phyloP scores from a whole-genome alignment of 1,140 invertebrate genomes.

The Anagrus nilaparvatae region DNA sequence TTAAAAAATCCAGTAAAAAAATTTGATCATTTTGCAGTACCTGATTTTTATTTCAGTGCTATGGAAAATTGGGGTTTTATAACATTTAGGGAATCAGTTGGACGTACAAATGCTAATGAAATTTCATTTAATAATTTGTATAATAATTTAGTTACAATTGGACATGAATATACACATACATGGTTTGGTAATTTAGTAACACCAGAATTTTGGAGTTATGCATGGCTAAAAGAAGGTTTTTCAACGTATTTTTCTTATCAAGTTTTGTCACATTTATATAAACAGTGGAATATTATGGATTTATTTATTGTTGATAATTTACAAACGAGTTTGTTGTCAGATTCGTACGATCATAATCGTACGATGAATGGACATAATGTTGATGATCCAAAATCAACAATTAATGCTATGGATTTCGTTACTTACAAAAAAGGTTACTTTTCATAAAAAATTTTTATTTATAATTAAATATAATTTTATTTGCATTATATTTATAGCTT shows the following conservation, averaged over 20 bases:
- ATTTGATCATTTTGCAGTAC: constrained; percentile 60
- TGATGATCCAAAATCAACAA: constrained; percentile 54
- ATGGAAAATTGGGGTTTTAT: constrained; percentile 66
- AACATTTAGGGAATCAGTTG: constrained; percentile 56
- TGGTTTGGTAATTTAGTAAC: constrained; percentile 76
- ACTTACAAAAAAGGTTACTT: constrained; percentile 56
- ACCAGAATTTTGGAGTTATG: constrained; percentile 62
- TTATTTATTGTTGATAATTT: constrained; percentile 62
- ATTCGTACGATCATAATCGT: constrained; percentile 57
- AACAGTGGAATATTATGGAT: constrained; percentile 68
- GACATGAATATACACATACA: constrained; percentile 75
- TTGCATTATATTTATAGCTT: constrained; percentile 38
- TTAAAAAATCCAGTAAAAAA: constrained; percentile 40
- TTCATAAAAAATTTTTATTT: background rate
- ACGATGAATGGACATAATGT: constrained; percentile 65
- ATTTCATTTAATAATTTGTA: too few relatives aligned
- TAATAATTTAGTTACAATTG: constrained; percentile 53
- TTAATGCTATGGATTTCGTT: constrained; percentile 67
- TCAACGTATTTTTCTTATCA: constrained; percentile 65
- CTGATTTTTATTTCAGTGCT: constrained; percentile 63
- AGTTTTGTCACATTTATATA: constrained; percentile 34
- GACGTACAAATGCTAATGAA: too few relatives aligned
- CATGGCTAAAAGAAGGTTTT: constrained; percentile 80
- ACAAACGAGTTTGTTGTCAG: constrained; percentile 46
- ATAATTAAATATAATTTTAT: background rate